Evolutionary conservation across 1,140 invertebrate species (phyloP), one percentile per base, ranked within the genome.

Genomic region (Cheumatopsyche charites): DNA sequence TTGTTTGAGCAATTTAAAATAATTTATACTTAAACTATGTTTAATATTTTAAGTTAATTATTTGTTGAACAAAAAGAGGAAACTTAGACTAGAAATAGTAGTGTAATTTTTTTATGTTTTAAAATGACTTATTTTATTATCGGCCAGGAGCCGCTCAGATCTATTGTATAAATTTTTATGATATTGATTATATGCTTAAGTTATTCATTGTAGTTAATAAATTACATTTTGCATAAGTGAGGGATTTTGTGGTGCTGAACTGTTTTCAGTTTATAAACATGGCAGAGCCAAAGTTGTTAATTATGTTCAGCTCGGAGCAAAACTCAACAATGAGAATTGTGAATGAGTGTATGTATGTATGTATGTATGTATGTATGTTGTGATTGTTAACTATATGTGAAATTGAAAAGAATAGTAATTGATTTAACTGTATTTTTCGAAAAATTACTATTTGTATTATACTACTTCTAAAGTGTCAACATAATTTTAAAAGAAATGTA

Each of bases 41-140:
- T 70, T 52, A 25, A 62, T 72, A 66, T 42, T 49, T 71, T 65
- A 66, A 25, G 26, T 72, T 49, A 61, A 63, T 41, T 72, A 66
- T 66, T 65, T 72, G 63, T 72, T 49, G 67, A 52, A 36, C 29
- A 36, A 36, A 36, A 36, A 49, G n/a, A n/a, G n/a, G n/a, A n/a
- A 63, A 58, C 7, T 15, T 23, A 63, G 41, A 43, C 36, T 63
- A 63, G 41, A 15, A n/a, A 19, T 63, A 42, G 23, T n/a, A 29
- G 15, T 62, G n/a, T 17, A 52, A 52, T 17, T 17, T 19, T 52
- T 52, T 52, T 52, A 52, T 15, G 47, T 9, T 52, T 52, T 17
- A 52, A 52, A 52, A 52, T 52, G 15, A 17, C n/a, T 52, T 17
- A 17, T 52, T 52, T 17, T 52, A 52, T 52, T 17, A 52, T 52